A percentile compares a stretch with the other conserved stretches of the same genome.
Conservation (phyloP, 2,113 vertebrate species). For the Microcebus tavaratra region DNA sequence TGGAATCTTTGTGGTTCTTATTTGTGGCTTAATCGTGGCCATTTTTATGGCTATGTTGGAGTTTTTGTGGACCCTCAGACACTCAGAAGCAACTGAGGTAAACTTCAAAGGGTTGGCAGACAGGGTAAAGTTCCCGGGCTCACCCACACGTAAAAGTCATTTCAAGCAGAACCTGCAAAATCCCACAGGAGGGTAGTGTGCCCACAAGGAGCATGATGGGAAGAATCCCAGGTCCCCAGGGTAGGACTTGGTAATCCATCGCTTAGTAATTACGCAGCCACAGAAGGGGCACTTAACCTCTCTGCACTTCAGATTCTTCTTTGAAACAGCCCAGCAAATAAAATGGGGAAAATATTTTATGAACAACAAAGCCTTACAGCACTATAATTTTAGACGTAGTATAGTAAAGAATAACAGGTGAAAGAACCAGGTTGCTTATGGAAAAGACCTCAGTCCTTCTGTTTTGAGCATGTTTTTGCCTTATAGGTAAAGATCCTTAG, state of each 20-base stretch:
- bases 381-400: neutral
- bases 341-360: neutral
- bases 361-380: neutral
- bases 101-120: conserved; percentile 54
- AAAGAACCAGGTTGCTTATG: neutral
- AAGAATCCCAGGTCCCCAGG: neutral
- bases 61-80: conserved; percentile 97
- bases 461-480: neutral
- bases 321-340: neutral
- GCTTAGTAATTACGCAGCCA: neutral
- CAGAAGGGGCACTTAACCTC: neutral
- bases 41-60: conserved; percentile 99
- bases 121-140: neutral
- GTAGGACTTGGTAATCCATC: neutral
- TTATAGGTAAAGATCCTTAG: neutral
- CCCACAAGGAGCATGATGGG: accelerated
- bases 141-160: neutral
- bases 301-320: neutral
- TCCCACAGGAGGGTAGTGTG: accelerated
- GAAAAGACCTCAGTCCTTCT: neutral
- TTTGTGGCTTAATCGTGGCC: conserved; percentile 97
- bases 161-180: neutral
- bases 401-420: neutral
- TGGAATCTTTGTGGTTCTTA: conserved; percentile 98
- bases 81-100: conserved; percentile 95